Evolutionary conservation across 2,888 invertebrate species (phyloP).

Genomic region (Calliscelio sp.): DNA sequence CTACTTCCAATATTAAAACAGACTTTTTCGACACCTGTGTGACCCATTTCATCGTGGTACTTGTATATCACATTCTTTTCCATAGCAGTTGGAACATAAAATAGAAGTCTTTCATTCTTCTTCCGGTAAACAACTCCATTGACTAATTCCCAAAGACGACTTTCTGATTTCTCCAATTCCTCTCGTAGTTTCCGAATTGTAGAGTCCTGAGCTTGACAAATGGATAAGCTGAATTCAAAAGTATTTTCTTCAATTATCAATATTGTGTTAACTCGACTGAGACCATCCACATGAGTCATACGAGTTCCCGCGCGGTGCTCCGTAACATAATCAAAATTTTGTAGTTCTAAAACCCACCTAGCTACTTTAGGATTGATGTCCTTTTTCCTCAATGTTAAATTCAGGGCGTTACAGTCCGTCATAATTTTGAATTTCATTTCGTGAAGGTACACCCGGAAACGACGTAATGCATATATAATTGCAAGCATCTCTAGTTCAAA

Average conservation of each 20-base stretch:
- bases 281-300: constrained; percentile 20
- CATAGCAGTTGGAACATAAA: constrained; percentile 71
- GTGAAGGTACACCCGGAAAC: constrained; percentile 20
- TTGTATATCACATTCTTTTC: constrained; percentile 58
- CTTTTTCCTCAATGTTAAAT: neutral
- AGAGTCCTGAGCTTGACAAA: constrained; percentile 60
- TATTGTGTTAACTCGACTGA: constrained; percentile 17
- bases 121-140: constrained; percentile 73
- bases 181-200: constrained; percentile 40
- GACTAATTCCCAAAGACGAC: constrained; percentile 57
- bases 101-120: constrained; percentile 45
- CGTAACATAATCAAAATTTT: neutral
- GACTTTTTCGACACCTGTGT: constrained; percentile 70
- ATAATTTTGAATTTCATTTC: constrained; percentile 16
- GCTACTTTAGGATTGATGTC: constrained; percentile 25
- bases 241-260: constrained; percentile 66
- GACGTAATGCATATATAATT: constrained; percentile 19
- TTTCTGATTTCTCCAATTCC: constrained; percentile 50
- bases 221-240: constrained; percentile 63
- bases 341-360: constrained; percentile 16
- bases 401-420: constrained; percentile 20
- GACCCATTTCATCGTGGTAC: constrained; percentile 74
- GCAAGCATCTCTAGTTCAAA: constrained; percentile 43
- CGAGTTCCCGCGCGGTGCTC: neutral
- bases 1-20: constrained; percentile 36